Evolutionary conservation across 2,888 invertebrate genomes (phyloP), one percentile per base, ranked within the genome.

Genomic region (Xanthostigma xanthostigma): DNA sequence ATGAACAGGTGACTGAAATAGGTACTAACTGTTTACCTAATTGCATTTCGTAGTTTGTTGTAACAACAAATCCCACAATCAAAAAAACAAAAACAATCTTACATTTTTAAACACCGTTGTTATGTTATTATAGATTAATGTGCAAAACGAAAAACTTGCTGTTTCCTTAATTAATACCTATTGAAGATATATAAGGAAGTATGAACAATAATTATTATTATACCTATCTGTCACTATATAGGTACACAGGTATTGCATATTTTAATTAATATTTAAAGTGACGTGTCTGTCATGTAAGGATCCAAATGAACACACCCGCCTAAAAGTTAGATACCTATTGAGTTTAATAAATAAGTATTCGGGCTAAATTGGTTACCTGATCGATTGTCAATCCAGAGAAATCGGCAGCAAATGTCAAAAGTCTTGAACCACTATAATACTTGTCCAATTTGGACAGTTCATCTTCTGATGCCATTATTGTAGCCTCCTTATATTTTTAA

Each of bases 351-450:
- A 40, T 40, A 8, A 9, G 10, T 40, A 33, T 42, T 36, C 39
- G n/a, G 35, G 36, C 27, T 27, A 5, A 27, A 27, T 38, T 12
- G 71, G 77, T 78, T 72, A 87, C 87, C 74, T 86, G 75, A 70
- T 89, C 88, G 60, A 88, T 75, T 46, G 85, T 81, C 55, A 89
- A 71, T 53, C 84, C 84, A 56, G 78, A 67, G 61, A 73, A 70
- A 57, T 76, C 76, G 36, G 84, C 75, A 51, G 88, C 60, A 70
- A 80, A 82, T 52, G 72, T 63, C 64, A 89, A 84, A 51, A 78
- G 64, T 60, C 76, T 76, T 63, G 81, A 81, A 50, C 86, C 87
- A 63, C 79, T 79, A 62, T 85, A 85, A 43, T 43, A 10, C 13
- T 42, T 27, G 27, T 27, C 27, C 27, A 27, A 27, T 27, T 27